phyloP scores from a whole-genome alignment of 2,113 vertebrate species.

The Equus quagga region DNA sequence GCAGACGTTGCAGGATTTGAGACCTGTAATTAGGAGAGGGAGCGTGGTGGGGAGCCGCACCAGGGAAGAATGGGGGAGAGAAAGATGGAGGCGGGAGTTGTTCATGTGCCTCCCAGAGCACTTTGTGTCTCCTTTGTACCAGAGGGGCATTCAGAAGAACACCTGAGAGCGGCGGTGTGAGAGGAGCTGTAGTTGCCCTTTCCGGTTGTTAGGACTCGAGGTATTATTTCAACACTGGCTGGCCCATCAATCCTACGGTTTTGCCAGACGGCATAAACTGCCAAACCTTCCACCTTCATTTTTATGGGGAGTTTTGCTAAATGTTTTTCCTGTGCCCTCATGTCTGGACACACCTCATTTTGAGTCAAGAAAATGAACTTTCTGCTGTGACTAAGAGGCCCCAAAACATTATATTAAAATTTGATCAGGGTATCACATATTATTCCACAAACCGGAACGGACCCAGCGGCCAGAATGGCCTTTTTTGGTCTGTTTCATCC shows the following conservation, averaged over 20 bases:
- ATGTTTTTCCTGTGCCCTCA: slow-evolving; percentile 67
- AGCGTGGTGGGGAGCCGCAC: not conserved
- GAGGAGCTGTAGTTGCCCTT: not conserved
- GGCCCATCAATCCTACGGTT: not conserved
- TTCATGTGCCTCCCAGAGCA: not conserved
- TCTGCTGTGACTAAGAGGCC: slow-evolving; percentile 49
- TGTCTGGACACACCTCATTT: slow-evolving; percentile 72
- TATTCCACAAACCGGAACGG: not conserved
- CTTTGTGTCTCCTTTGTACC: rapidly evolving
- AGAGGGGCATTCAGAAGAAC: not conserved
- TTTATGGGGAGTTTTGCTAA: slow-evolving; percentile 56
- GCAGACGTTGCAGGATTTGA: not conserved
- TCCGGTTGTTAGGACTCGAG: not conserved
- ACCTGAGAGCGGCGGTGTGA: not conserved
- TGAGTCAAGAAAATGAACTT: slow-evolving; percentile 54
- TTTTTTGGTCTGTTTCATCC: not conserved
- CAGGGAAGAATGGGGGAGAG: too few relatives aligned
- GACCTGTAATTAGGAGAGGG: not conserved
- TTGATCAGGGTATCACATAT: not conserved
- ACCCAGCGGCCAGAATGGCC: not conserved
- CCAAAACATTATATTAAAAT: slow-evolving; percentile 54
- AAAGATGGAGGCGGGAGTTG: not conserved
- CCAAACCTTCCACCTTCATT: slow-evolving; percentile 54
- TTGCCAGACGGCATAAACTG: slow-evolving; percentile 40
- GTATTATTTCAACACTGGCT: slow-evolving; percentile 30